Evolutionary conservation across 1,140 invertebrate genomes (phyloP).

Genomic region (Drosophila orosa): DNA sequence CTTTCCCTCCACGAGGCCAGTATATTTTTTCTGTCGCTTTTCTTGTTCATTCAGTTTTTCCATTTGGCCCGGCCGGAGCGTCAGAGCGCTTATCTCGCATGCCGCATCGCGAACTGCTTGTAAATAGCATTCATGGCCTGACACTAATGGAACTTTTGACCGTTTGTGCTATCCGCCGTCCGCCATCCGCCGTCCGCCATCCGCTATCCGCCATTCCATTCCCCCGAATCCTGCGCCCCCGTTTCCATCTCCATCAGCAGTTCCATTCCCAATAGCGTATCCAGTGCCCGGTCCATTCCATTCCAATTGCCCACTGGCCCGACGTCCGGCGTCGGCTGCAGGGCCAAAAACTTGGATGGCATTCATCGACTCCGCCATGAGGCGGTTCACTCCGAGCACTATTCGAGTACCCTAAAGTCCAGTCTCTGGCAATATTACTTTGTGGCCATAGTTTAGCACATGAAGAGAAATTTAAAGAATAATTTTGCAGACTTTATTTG

Average conservation of each 20-base stretch:
- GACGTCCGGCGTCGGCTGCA: constrained; percentile 41
- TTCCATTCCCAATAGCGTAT: constrained; percentile 4
- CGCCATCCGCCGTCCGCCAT: constrained; percentile 6
- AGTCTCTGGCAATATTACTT: background rate
- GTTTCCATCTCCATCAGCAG: background rate
- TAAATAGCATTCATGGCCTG: constrained; percentile 76
- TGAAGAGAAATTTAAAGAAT: background rate
- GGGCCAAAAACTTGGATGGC: constrained; percentile 43
- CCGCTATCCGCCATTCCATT: background rate
- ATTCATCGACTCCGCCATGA: constrained; percentile 32
- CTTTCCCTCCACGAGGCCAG: constrained; percentile 15
- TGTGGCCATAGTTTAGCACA: background rate
- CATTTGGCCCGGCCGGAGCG: constrained; percentile 48
- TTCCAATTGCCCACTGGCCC: constrained; percentile 31
- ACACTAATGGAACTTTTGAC: constrained; percentile 76
- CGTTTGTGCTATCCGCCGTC: constrained; percentile 56
- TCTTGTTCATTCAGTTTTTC: constrained; percentile 59
- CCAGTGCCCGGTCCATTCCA: constrained; percentile 19
- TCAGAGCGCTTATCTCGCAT: constrained; percentile 60
- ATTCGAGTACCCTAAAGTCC: constrained; percentile 13
- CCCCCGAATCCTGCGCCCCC: background rate
- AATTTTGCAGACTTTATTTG: background rate
- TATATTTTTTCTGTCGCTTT: constrained; percentile 31
- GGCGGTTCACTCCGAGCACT: constrained; percentile 9
- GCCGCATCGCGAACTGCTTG: constrained; percentile 70